Percentiles rank a stretch among this genome's conserved stretches.
phyloP scores from a whole-genome alignment of 1,140 invertebrate species.

The Arctopsyche grandis region DNA sequence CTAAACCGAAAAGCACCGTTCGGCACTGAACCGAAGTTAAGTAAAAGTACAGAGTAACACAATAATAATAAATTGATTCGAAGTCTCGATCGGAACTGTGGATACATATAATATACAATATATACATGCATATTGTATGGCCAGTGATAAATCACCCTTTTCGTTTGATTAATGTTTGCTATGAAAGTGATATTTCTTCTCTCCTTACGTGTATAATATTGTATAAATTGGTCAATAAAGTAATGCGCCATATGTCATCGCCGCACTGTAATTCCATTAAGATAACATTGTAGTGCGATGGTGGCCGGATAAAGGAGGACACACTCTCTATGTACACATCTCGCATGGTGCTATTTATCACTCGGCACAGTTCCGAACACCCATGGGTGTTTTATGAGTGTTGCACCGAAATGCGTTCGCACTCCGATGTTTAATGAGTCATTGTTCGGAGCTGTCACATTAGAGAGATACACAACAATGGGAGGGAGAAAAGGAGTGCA shows the following conservation, averaged over 20 bases:
- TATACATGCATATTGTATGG: not conserved
- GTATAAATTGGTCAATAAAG: conserved; percentile 51
- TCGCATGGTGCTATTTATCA: not conserved
- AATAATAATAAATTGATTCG: conserved; percentile 37
- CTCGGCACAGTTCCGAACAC: not conserved
- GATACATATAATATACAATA: not conserved
- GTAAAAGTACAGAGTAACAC: not conserved
- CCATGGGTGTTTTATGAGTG: not conserved
- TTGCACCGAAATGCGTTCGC: conserved; percentile 13
- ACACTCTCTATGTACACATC: not conserved
- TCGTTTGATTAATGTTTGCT: conserved; percentile 40
- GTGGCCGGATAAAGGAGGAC: not conserved
- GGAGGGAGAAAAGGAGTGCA: conserved; percentile 34
- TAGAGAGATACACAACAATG: conserved; percentile 44
- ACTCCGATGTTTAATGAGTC: conserved; percentile 43
- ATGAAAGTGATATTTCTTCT: conserved; percentile 44
- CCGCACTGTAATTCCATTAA: conserved; percentile 45
- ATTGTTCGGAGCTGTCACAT: conserved; percentile 52
- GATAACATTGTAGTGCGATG: conserved; percentile 39
- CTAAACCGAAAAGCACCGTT: no score
- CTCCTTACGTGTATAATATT: not conserved
- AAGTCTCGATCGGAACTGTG: conserved; percentile 29
- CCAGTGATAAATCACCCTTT: conserved; percentile 36
- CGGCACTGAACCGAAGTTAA: no score
- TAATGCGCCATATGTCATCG: conserved; percentile 48